phyloP scores from a whole-genome alignment of 2,797 vertebrate genomes.

The Characodon lateralis region DNA sequence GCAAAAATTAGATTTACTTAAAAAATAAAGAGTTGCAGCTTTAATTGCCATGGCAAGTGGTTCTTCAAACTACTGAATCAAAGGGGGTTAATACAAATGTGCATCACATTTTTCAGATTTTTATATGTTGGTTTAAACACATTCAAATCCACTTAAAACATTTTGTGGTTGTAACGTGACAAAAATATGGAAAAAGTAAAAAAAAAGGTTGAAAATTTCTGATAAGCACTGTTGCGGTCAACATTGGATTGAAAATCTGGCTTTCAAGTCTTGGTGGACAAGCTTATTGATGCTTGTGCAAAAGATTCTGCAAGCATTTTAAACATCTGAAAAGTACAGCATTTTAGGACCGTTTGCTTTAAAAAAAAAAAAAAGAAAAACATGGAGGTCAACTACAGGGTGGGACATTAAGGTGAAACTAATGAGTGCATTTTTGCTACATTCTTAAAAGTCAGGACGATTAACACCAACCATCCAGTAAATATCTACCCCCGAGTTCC shows the following conservation, averaged over 20 bases:
- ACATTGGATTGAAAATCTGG: too few relatives aligned
- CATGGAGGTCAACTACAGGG: not conserved
- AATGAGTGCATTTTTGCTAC: not conserved
- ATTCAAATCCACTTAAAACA: too few relatives aligned
- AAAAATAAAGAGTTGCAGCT: not conserved
- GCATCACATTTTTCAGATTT: too few relatives aligned
- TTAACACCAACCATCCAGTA: not conserved
- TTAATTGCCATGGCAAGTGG: not conserved
- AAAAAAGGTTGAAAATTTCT: too few relatives aligned
- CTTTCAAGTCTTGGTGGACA: too few relatives aligned
- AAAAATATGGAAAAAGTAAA: too few relatives aligned
- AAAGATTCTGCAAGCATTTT: not conserved
- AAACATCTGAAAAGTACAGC: not conserved
- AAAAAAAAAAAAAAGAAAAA: too few relatives aligned
- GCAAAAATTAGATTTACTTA: not conserved
- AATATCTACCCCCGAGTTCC: not conserved
- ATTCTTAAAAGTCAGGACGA: not conserved
- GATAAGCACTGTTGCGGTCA: too few relatives aligned
- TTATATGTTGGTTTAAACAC: too few relatives aligned
- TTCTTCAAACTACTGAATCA: not conserved
- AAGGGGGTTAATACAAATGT: not conserved
- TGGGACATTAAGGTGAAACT: not conserved
- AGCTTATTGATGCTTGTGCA: not conserved
- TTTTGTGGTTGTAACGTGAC: too few relatives aligned
- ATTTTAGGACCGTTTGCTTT: not conserved